These are phyloP conservation scores for Oncorhynchus mykiss DNA, from an alignment of 2,113 vertebrate genomes.

Conservation along the genomic window DNA sequence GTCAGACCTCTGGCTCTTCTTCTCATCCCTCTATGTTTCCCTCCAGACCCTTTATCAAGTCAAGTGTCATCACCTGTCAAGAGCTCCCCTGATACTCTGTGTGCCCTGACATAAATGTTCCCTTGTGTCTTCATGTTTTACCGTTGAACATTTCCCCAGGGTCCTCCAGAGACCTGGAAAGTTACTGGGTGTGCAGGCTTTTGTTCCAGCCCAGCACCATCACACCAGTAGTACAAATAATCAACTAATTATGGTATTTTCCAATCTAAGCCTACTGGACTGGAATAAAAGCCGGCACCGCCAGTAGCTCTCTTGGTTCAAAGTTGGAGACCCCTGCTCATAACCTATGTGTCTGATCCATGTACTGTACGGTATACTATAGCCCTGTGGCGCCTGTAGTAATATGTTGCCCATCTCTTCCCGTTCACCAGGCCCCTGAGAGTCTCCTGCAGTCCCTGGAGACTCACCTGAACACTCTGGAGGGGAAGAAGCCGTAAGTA, in stretches of 20 bases:
- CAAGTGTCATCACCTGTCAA: too few relatives aligned
- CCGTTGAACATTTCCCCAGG: neutral
- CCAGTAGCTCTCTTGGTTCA: too few relatives aligned
- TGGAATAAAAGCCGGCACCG: too few relatives aligned
- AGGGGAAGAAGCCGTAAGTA: conserved; percentile 94
- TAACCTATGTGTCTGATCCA: neutral
- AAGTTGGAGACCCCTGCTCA: too few relatives aligned
- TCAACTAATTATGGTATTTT: too few relatives aligned
- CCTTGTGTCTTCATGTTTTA: neutral
- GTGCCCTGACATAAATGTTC: neutral
- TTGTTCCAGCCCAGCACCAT: too few relatives aligned
- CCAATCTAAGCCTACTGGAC: too few relatives aligned
- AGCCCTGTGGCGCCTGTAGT: neutral
- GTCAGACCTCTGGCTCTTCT: neutral
- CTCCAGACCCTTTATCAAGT: neutral
- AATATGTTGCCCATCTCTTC: conserved; percentile 2
- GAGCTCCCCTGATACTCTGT: neutral
- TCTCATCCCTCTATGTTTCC: neutral
- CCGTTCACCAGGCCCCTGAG: conserved; percentile 86
- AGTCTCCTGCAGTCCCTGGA: conserved; percentile 98
- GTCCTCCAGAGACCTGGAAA: too few relatives aligned
- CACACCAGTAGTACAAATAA: too few relatives aligned
- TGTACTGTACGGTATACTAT: neutral
- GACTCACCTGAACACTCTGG: conserved; percentile 96
- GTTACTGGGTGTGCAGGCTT: too few relatives aligned